Percentiles rank a stretch among this genome's conserved stretches.
phyloP scores from a whole-genome alignment of 2,797 vertebrate genomes.

The Falco concolor region DNA sequence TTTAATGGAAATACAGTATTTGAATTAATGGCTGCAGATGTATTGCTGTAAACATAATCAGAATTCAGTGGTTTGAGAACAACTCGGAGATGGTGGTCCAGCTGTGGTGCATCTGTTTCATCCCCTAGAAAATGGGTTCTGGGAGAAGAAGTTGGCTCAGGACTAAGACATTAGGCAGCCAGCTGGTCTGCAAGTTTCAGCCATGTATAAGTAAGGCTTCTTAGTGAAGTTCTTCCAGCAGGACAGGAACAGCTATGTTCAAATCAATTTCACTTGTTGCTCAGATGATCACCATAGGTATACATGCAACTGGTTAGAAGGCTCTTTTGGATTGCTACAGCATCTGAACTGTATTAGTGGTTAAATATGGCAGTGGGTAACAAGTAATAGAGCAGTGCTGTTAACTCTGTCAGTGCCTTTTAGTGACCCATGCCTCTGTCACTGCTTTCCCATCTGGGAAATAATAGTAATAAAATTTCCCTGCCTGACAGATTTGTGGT shows the following conservation, averaged over 20 bases:
- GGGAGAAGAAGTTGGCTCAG: conserved; percentile 35
- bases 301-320: not conserved
- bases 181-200: conserved; percentile 35
- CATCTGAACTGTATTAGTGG: not conserved
- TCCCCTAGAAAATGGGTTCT: conserved; percentile 12
- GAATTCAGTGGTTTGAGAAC: conserved; percentile 45
- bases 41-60: conserved; percentile 56
- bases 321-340: not conserved
- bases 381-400: not conserved
- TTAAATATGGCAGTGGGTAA: not conserved
- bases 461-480: not conserved
- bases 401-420: not conserved
- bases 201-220: not conserved
- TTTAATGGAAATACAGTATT: conserved; percentile 18
- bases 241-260: not conserved
- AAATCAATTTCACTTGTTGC: not conserved
- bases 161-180: conserved; percentile 44
- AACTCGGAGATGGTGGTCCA: conserved; percentile 53
- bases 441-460: not conserved
- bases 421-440: not conserved
- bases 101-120: conserved; percentile 47
- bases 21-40: conserved; percentile 43
- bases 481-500: conserved; percentile 4
- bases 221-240: not conserved
- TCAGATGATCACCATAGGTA: not conserved